A percentile compares a stretch with the other conserved stretches of the same genome.
phyloP scores from a whole-genome alignment of 2,888 invertebrate species.

The Cecidostiba fungosa region DNA sequence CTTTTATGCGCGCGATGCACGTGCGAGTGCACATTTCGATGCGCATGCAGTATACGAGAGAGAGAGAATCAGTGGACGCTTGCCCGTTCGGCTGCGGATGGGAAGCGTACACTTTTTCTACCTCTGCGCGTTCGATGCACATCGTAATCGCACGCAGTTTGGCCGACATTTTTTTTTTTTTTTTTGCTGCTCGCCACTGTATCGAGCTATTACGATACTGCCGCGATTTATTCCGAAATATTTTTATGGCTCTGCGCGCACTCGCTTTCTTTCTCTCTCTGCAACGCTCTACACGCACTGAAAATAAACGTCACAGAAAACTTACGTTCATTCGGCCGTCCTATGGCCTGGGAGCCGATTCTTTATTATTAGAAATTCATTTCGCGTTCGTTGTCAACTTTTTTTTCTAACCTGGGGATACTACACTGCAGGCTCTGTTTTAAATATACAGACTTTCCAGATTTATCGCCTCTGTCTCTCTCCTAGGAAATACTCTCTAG shows the following conservation, averaged over 20 bases:
- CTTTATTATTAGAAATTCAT: constrained; percentile 14
- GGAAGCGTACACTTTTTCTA: neutral
- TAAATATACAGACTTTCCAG: neutral
- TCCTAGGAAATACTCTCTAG: constrained; percentile 1
- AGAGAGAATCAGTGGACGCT: neutral
- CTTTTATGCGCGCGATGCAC: constrained; percentile 13
- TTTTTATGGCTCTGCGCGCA: neutral
- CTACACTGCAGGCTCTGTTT: neutral
- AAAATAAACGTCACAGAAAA: constrained; percentile 28
- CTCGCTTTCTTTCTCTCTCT: neutral
- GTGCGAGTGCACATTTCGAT: neutral
- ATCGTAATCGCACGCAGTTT: constrained; percentile 35
- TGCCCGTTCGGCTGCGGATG: neutral
- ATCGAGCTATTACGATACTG: constrained; percentile 24
- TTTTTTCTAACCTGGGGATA: neutral
- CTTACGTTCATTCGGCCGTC: neutral
- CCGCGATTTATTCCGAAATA: constrained; percentile 18
- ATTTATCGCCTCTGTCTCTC: neutral
- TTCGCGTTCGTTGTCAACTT: neutral
- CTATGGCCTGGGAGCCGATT: neutral
- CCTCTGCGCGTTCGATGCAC: neutral
- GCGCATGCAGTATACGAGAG: neutral
- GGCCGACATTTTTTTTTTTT: constrained; percentile 15
- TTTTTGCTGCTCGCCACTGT: constrained; percentile 1
- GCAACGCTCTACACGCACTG: neutral